Percentiles rank a stretch among this genome's conserved stretches.
Conservation (phyloP, 2,888 invertebrate genomes). For the Bedellia somnulentella region DNA sequence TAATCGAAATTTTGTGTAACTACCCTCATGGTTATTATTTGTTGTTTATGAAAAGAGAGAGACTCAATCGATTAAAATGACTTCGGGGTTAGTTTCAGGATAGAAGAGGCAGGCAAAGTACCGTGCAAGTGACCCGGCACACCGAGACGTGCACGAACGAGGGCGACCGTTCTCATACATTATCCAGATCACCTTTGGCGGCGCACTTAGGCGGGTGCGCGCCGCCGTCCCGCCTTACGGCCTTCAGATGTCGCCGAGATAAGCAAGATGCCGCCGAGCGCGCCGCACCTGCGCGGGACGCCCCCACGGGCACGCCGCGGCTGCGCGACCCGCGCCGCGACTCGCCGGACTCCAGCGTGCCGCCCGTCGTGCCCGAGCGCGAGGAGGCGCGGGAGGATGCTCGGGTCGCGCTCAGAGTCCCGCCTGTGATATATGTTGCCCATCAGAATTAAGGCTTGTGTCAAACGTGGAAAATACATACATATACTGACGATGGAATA, state of each 20-base stretch:
- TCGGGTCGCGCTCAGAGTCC: conserved; percentile 57
- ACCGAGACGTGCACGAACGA: conserved; percentile 46
- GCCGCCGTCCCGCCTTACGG: conserved; percentile 58
- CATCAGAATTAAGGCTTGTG: conserved; percentile 44
- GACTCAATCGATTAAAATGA: no score
- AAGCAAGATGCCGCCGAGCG: conserved; percentile 93
- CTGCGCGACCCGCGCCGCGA: conserved; percentile 56
- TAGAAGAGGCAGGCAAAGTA: no score
- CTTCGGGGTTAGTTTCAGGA: no score
- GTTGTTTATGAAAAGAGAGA: no score
- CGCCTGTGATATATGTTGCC: conserved; percentile 36
- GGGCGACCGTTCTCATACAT: no score
- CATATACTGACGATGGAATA: no score
- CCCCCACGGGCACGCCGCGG: conserved; percentile 72
- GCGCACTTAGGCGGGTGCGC: conserved; percentile 58
- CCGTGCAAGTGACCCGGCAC: conserved; percentile 19
- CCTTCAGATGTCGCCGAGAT: conserved; percentile 83
- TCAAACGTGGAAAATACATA: conserved; percentile 46
- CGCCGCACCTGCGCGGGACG: conserved; percentile 91
- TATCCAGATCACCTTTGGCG: conserved; percentile 61
- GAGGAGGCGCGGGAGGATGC: conserved; percentile 42
- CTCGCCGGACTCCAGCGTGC: conserved; percentile 53
- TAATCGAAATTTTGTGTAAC: no score
- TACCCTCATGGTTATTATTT: no score
- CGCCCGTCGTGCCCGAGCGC: conserved; percentile 41